Base-by-base conservation (phyloP, 2,113 vertebrate species). In the Brevimyrus niger region DNA sequence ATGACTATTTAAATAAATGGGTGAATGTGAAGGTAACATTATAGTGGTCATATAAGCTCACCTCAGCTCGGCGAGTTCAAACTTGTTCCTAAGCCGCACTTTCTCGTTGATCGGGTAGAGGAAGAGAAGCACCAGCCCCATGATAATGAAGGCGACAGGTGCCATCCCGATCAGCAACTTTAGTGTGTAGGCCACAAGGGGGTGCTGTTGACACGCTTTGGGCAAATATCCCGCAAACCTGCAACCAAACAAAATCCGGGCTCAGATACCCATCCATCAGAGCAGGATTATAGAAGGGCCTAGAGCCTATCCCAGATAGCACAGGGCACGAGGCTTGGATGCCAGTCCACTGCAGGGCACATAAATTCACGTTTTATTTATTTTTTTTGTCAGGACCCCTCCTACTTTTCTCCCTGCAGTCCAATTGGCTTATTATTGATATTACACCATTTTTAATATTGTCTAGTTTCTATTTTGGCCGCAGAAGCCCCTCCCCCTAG, bases 161-260 rank as follows among this genome's bases (percentile, higher is more conserved):
- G 97, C 96, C 0, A 95, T 98, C 0, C 97, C 96, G 0, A 98
- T 97, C 90, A 99, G 96, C 91, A 99, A 94, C 91, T 99, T 98
- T 92, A 99, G 96, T 0, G 97, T 96, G 91, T 97, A 96, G 87
- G 97, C 97, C 87, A 99, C 98, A 1, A 93, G 91, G 0, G 91
- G 90, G 0, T 96, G 93, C 92, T 99, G 98, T 87, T 93, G 95
- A 92, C 98, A 99, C 58, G 94, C 94, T 3, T 97, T 96, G 15
- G 97, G 96, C 90, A 97, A 90, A 44, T 99, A 99, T 4, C 97
- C 98, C 1, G 97, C 94, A 89, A 99, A 97, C 92, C 98, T 99
- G 90, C 27, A 58, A 91, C 91, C 82, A 89, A 86, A 76, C 46
- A 47, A 82, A 92, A 65, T 69, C 23, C 2, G 53, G 35, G 92